Evolutionary conservation across 2,888 invertebrate species (phyloP).

Genomic region (Rhorus exstirpatorius): DNA sequence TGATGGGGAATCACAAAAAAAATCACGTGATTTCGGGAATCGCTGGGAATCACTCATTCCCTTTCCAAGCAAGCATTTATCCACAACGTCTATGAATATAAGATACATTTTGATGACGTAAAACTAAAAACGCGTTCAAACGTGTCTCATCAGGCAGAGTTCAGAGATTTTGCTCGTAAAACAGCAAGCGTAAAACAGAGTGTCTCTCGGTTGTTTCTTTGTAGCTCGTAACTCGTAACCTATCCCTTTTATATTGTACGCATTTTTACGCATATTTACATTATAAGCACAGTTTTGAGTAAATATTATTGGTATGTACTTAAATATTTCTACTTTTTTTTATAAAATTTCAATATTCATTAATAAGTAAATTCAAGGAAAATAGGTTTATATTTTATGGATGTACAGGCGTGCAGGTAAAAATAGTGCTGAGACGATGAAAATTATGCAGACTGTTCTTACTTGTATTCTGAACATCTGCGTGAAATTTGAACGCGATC

Average conservation of each 20-base stretch:
- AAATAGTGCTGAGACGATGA: too few species aligned
- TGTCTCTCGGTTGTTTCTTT: too few species aligned
- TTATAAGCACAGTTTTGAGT: not conserved
- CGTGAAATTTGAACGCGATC: too few species aligned
- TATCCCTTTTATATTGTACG: too few species aligned
- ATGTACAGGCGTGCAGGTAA: too few species aligned
- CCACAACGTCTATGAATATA: conserved; percentile 19
- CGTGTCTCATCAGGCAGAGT: not conserved
- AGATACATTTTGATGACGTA: not conserved
- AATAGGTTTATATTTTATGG: too few species aligned
- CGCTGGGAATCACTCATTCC: conserved; percentile 21
- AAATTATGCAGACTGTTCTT: too few species aligned
- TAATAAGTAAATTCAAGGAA: not conserved
- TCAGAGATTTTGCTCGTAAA: not conserved
- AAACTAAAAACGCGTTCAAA: conserved; percentile 4
- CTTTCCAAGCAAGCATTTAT: conserved; percentile 16
- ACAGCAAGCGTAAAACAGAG: not conserved
- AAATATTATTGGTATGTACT: conserved; percentile 14
- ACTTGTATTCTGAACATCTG: too few species aligned
- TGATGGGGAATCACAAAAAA: conserved; percentile 7
- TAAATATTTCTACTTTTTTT: not conserved
- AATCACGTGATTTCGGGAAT: conserved; percentile 29
- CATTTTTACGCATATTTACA: not conserved
- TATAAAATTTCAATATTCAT: conserved; percentile 1
- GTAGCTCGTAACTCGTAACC: too few species aligned